Percentiles rank a stretch among this genome's conserved stretches.
Evolutionary conservation across 2,113 vertebrate species (phyloP).

Genomic region (Mus musculus): GRCm39 chr11:104129001-104129500

Average conservation of each 20-base stretch:
- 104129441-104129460: neutral
- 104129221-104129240: neutral
- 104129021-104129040: constrained; percentile 37
- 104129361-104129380: neutral
- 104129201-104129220: neutral
- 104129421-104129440: neutral
- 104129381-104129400: neutral
- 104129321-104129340: neutral
- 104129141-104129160: neutral
- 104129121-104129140: neutral
- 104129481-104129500: neutral
- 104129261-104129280: neutral
- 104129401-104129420: neutral
- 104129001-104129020: constrained; percentile 71
- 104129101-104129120: neutral
- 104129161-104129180: neutral
- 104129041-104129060: neutral
- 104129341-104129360: neutral
- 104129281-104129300: neutral
- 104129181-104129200: neutral
- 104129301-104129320: neutral
- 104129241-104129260: neutral
- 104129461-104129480: neutral
- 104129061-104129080: neutral
- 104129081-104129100: neutral